Base-by-base conservation (phyloP, 2,113 vertebrate genomes). In the Seriola rivoliana region DNA sequence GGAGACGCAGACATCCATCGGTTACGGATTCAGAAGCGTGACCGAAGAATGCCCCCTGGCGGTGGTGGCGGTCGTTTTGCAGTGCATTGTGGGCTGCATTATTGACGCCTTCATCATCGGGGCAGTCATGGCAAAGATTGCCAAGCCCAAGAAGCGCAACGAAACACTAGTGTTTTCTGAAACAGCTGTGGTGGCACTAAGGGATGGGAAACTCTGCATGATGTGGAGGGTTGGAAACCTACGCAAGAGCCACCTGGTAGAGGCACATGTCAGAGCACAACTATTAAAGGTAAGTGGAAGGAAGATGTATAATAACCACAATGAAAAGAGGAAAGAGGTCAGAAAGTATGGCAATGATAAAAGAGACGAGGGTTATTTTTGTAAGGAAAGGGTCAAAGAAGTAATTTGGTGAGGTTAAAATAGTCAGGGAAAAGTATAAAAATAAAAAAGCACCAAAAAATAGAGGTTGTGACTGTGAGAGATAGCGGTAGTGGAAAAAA, bases 71-170 rank as follows among this genome's bases (percentile, higher is more conserved):
- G 96, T 97, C 87, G 95, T 97, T 84, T 94, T 97, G 94, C 97
- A 97, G 95, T 97, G 97, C 95, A 97, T 98, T 54, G 95, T 96
- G 79, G 96, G 97, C 94, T 97, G 97, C 93, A 96, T 97, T 90
- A 96, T 97, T 46, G 97, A 97, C 88, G 97, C 97, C 95, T 97
- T 98, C 93, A 96, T 97, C 89, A 96, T 97, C 88, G 97, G 97
- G 80, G 97, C 96, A 32, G 95, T 97, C 72, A 97, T 97, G 97
- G 96, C 95, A 85, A 97, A 97, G 95, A 97, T 98, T 90, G 96
- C 97, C 88, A 97, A 97, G 95, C 97, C 97, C 93, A 97, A 97
- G 95, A 97, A 97, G 90, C 97, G 97, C 93, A 97, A 97, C 63
- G 96, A 96, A 91, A 98, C 97, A 1, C 93, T 98, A 73, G 91